These are phyloP conservation scores for Odontamblyopus rebecca DNA, from an alignment of 2,797 vertebrate species.

Conservation along the genomic window DNA sequence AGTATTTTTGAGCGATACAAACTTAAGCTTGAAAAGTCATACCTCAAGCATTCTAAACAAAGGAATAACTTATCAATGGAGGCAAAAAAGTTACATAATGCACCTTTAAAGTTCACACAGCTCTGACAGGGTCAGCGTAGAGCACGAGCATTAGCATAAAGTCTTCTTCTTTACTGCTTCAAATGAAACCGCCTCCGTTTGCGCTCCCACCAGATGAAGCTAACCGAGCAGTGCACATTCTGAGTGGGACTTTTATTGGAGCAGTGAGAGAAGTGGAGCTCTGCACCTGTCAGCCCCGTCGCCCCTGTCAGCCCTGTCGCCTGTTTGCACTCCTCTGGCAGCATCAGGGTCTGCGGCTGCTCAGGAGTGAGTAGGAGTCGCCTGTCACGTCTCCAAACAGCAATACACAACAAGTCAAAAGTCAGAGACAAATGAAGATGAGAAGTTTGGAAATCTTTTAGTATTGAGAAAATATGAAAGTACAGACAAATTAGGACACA, in stretches of 20 bases:
- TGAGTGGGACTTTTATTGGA: not conserved
- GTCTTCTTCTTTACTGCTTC: not conserved
- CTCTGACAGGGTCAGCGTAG: not conserved
- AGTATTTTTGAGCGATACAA: too few species aligned
- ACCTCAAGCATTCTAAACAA: not conserved
- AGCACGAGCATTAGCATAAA: constrained; percentile 5
- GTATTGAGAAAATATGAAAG: not conserved
- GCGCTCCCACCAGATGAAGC: not conserved
- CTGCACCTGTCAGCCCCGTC: constrained; percentile 3
- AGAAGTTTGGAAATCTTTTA: not conserved
- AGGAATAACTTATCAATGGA: not conserved
- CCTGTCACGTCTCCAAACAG: constrained; percentile 16
- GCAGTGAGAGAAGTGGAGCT: not conserved
- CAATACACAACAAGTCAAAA: constrained; percentile 2
- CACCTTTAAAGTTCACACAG: not conserved
- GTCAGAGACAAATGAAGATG: constrained; percentile 8
- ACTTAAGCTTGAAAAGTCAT: too few species aligned
- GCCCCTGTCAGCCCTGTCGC: not conserved
- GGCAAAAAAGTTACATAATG: not conserved
- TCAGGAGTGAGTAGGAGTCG: constrained; percentile 26
- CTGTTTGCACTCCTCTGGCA: not conserved
- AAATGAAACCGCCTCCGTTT: not conserved
- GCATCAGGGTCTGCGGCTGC: not conserved
- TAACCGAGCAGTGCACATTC: not conserved
- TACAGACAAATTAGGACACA: not conserved